Conservation (phyloP, 2,797 vertebrate species). For the Emys orbicularis region DNA sequence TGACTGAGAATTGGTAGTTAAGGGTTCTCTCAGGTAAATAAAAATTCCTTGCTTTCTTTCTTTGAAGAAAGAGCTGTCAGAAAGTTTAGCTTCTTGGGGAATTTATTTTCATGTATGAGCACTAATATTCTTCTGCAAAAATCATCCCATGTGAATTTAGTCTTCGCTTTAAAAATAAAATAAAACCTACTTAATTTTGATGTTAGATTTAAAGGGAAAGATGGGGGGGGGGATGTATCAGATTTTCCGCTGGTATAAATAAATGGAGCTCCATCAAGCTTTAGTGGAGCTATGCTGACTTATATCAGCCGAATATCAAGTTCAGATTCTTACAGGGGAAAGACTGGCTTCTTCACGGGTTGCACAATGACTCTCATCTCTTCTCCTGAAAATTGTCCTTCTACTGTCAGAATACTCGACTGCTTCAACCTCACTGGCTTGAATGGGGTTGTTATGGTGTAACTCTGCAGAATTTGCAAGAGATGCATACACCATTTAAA, state of each 20-base stretch:
- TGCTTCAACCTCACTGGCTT: neutral
- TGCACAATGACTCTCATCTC: neutral
- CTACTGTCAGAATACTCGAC: neutral
- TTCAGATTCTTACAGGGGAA: conserved; percentile 1
- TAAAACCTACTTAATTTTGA: neutral
- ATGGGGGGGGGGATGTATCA: neutral
- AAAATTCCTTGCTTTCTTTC: conserved; percentile 25
- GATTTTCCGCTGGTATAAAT: neutral
- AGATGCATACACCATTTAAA: neutral
- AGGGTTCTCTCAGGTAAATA: conserved; percentile 35
- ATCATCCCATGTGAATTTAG: neutral
- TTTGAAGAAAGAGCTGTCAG: neutral
- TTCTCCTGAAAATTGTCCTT: neutral
- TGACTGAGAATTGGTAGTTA: conserved; percentile 64
- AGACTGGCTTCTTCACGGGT: neutral
- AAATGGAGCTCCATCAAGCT: conserved; percentile 14
- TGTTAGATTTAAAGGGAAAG: neutral
- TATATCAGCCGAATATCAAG: neutral
- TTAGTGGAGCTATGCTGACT: neutral
- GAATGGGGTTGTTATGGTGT: neutral
- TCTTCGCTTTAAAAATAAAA: neutral
- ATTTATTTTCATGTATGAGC: conserved; percentile 21
- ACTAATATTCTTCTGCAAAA: neutral
- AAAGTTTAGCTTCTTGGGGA: conserved; percentile 34
- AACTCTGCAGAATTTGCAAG: neutral